phyloP scores from a whole-genome alignment of 2,888 invertebrate species.

The Xestia ashworthii region DNA sequence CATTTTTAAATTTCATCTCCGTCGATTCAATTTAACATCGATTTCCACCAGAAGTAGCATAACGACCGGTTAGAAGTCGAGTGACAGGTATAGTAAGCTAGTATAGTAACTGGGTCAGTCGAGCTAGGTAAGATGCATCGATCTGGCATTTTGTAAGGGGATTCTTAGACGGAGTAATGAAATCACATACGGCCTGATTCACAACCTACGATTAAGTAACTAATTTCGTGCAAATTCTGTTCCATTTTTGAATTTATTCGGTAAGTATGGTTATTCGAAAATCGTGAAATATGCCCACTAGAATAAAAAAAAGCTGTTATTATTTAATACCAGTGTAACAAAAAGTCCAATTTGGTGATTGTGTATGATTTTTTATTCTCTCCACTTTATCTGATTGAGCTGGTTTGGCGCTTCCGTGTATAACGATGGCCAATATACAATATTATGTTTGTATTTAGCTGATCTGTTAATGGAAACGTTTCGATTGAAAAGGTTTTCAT shows the following conservation, averaged over 20 bases:
- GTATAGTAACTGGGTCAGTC: conserved; percentile 71
- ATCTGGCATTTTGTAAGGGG: conserved; percentile 52
- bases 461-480: not conserved
- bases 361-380: not conserved
- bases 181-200: not conserved
- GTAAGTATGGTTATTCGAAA: too few relatives aligned
- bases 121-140: conserved; percentile 74
- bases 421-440: not conserved
- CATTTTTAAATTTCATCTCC: conserved; percentile 16
- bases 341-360: not conserved
- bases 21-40: conserved; percentile 58
- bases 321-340: not conserved
- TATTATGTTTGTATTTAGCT: not conserved
- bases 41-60: conserved; percentile 53
- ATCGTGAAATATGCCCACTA: too few relatives aligned
- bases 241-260: too few relatives aligned
- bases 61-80: conserved; percentile 47
- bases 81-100: conserved; percentile 53
- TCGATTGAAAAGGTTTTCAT: not conserved
- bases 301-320: not conserved
- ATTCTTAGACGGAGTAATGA: conserved; percentile 26
- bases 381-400: not conserved
- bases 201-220: too few relatives aligned
- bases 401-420: not conserved
- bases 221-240: too few relatives aligned